Evolutionary conservation across 2,113 vertebrate species (phyloP).

Genomic region (Lasiurus borealis): DNA sequence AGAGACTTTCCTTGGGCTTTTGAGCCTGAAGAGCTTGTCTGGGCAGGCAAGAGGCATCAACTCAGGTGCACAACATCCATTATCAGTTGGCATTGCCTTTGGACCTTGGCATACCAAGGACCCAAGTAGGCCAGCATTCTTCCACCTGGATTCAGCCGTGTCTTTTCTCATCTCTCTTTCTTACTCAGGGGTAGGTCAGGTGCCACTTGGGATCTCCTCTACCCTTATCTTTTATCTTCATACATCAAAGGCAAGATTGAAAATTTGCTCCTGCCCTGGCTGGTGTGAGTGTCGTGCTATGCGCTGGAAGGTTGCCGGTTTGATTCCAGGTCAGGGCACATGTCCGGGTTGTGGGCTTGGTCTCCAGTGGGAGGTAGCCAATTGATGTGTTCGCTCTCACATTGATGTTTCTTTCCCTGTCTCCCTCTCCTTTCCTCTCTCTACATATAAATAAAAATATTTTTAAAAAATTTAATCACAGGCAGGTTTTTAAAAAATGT

Average conservation of each 20-base stretch:
- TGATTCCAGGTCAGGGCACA: too few relatives aligned
- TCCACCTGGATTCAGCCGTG: too few relatives aligned
- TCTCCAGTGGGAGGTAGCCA: too few relatives aligned
- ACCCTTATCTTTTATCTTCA: constrained; percentile 1
- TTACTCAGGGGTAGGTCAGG: neutral
- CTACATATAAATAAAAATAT: too few relatives aligned
- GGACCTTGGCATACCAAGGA: neutral
- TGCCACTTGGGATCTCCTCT: neutral
- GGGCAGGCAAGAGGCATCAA: neutral
- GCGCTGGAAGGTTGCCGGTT: too few relatives aligned
- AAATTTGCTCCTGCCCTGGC: neutral
- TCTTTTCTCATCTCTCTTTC: neutral
- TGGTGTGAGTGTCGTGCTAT: too few relatives aligned
- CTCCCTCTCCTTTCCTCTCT: too few relatives aligned
- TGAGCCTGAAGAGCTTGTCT: neutral
- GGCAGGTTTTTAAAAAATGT: neutral
- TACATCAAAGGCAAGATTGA: neutral
- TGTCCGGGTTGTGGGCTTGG: too few relatives aligned
- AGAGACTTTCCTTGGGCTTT: neutral
- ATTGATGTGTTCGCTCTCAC: too few relatives aligned
- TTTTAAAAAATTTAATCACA: too few relatives aligned
- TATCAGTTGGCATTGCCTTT: neutral
- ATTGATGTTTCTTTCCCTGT: too few relatives aligned
- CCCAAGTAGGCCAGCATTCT: neutral
- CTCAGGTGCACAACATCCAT: neutral